Base-by-base conservation (phyloP, 2,888 invertebrate genomes). In the Philereme transversata region DNA sequence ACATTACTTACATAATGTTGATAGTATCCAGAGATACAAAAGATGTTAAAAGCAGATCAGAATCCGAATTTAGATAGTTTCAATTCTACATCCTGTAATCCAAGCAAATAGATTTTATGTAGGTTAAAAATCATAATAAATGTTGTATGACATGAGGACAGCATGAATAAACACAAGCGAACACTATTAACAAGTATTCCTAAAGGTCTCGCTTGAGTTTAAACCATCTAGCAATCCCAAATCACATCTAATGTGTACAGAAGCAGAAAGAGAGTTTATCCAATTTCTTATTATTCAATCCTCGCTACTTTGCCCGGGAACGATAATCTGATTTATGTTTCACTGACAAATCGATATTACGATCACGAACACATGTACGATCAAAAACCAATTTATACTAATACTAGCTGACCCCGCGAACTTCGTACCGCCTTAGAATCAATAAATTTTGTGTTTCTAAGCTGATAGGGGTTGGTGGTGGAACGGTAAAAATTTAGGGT, bases 241-340 rank as follows among this genome's bases (percentile, higher is more conserved):
- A 55, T 58, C 50, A 58, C 54, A 33, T 49, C 36, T 3, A 7
- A 43, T 36, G 38, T 51, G 46, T 48, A 56, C 44, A 58, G 43
- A 41, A 41, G 36, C 35, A 41, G 10, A 38, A 45, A 45, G 6
- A 45, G 43, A 57, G 22, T 53, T 45, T 10, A 51, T 46, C 56
- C 56, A 49, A 61, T 51, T 61, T 66, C 47, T 51, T 49, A 56
- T 61, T 22, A 66, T 59, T 57, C 51, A 63, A 66, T 63, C 52
- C 36, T 51, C 45, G 56, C 44, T 51, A 48, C 50, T 43, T 55
- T 22, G 44, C 51, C 9, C 9, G 51, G 50, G 50, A 40, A 38
- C 41, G 43, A 52, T 61, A 63, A 61, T 54, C 47, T 48, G 53
- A 61, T 63, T 63, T 56, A 46, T 56, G 44, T 51, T 35, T 35